A percentile compares a stretch with the other conserved stretches of the same genome.
These are phyloP conservation scores for Syritta pipiens DNA, from an alignment of 2,888 invertebrate genomes.

Conservation along the genomic window DNA sequence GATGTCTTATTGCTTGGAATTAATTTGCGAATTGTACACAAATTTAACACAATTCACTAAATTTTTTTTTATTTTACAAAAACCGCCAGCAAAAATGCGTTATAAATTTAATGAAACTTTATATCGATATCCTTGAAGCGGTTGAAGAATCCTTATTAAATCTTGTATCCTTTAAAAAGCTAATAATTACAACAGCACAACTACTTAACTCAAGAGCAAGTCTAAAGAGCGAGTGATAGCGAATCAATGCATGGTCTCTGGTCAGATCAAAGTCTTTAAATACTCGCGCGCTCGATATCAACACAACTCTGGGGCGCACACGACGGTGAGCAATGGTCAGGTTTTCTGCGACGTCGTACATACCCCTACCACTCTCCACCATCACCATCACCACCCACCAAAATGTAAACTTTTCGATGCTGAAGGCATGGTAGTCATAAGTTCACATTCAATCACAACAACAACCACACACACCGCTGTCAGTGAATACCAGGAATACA, in stretches of 20 bases:
- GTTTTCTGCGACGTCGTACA: slow-evolving; percentile 69
- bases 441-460: slow-evolving; percentile 46
- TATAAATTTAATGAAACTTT: slow-evolving; percentile 28
- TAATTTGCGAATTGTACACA: slow-evolving; percentile 48
- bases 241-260: slow-evolving; percentile 85
- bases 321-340: slow-evolving; percentile 68
- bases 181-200: slow-evolving; percentile 78
- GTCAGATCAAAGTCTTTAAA: slow-evolving; percentile 84
- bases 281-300: slow-evolving; percentile 77
- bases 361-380: slow-evolving; percentile 47
- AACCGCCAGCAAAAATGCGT: slow-evolving; percentile 52
- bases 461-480: slow-evolving; percentile 24
- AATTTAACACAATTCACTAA: slow-evolving; percentile 41
- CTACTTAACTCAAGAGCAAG: slow-evolving; percentile 79
- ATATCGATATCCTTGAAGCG: slow-evolving; percentile 59
- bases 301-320: slow-evolving; percentile 66
- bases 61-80: slow-evolving; percentile 6
- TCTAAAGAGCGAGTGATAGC: slow-evolving; percentile 85
- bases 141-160: slow-evolving; percentile 70
- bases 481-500: slow-evolving; percentile 45
- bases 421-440: slow-evolving; percentile 45
- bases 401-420: slow-evolving; percentile 60
- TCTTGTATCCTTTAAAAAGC: slow-evolving; percentile 70
- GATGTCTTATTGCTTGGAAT: slow-evolving; percentile 64
- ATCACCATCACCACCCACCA: slow-evolving; percentile 52